Base-by-base conservation (phyloP, 2,113 vertebrate species). In the Eulemur rufifrons region DNA sequence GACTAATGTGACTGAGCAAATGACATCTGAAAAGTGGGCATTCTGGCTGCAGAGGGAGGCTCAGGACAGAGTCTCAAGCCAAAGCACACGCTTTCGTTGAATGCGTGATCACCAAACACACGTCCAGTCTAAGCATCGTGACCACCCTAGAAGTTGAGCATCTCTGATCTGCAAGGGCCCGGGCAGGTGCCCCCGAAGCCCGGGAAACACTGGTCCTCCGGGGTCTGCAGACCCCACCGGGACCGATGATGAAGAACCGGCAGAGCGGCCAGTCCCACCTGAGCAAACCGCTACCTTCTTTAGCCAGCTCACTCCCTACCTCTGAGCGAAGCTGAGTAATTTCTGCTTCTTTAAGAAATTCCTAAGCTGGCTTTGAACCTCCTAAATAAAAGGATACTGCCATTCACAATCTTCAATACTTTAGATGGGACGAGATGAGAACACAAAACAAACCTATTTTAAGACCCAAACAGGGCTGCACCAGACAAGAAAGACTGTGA, bases 361-460 rank as follows among this genome's bases (percentile, higher is more conserved):
- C 37, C 86, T 83, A 59, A 81, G 32, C 81, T 76, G 66, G 71
- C 61, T 71, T 66, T 32, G 56, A 80, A 64, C 87, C 78, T 84
- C 34, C 77, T 59, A 59, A 88, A 73, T 34, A 87, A 59, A 56
- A 88, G 37, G 34, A 32, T 32, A 25, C 56, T 32, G 56, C 34
- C 7, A 17, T 37, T 74, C 81, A 29, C 27, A 76, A 63, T 50
- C 76, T 37, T 37, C 29, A 1, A 5, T 12, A 10, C 25, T 76
- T 89, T 45, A 61, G 91, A 83, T 14, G 61, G 68, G 34, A 47
- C 4, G 11, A 8, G 32, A 76, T 23, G 34, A 93, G 68, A 77
- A 78, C 8, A 21, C 47, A 54, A 80, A 76, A 80, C 29, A 89
- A 17, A 89, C 25, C 66, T 21, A 77, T 6, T 69, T 69, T 50